Evolutionary conservation across 2,888 invertebrate species (phyloP).

Genomic region (Pseudoips prasinana): DNA sequence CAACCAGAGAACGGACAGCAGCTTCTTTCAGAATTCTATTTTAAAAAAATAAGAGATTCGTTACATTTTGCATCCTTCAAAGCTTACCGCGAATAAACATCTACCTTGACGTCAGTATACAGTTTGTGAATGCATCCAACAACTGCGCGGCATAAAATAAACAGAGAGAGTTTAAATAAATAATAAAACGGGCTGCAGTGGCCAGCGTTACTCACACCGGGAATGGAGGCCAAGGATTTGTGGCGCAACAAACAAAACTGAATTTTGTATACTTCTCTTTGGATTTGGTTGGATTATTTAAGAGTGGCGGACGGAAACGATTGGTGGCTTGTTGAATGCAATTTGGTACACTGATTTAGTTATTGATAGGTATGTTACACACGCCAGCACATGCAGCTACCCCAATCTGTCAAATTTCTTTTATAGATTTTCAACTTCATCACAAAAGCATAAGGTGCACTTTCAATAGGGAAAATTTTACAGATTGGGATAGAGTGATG

Average conservation of each 20-base stretch:
- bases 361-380: no score
- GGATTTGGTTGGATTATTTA: constrained; percentile 4
- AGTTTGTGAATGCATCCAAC: constrained; percentile 24
- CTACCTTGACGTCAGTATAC: constrained; percentile 16
- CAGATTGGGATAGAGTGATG: no score
- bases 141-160: constrained; percentile 27
- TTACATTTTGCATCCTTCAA: background rate
- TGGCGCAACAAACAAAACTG: constrained; percentile 31
- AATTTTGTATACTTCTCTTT: constrained; percentile 24
- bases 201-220: constrained; percentile 22
- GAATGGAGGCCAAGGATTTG: constrained; percentile 50
- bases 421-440: no score
- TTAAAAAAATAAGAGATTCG: background rate
- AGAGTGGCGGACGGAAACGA: no score
- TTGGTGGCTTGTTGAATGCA: no score
- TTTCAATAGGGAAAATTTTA: no score
- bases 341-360: no score
- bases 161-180: constrained; percentile 29
- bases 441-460: no score
- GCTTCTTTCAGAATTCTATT: no score
- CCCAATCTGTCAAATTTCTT: no score
- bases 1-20: no score
- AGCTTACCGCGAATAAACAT: constrained; percentile 15
- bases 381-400: no score
- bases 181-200: constrained; percentile 32